Evolutionary conservation across 1,140 invertebrate genomes (phyloP).

Genomic region (Riptortus pedestris): DNA sequence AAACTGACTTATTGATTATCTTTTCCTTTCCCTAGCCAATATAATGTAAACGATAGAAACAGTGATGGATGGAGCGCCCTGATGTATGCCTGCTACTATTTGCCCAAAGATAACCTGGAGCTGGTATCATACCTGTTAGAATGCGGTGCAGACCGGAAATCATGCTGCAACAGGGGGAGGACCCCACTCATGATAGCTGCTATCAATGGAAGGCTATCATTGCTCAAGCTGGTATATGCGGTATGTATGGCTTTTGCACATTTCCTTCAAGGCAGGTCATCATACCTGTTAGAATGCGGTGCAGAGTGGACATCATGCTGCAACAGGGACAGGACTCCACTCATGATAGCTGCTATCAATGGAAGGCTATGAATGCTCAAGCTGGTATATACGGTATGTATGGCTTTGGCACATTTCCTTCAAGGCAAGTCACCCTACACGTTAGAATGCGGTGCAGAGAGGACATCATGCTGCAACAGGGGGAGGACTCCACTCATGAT

Average conservation of each 20-base stretch:
- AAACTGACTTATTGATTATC: too few relatives aligned
- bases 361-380: too few relatives aligned
- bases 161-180: background rate
- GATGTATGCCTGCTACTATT: slow-evolving; percentile 26
- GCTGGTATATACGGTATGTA: too few relatives aligned
- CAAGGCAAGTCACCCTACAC: slow-evolving; percentile 1
- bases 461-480: background rate
- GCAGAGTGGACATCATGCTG: background rate
- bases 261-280: too few relatives aligned
- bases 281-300: background rate
- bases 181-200: slow-evolving; percentile 18
- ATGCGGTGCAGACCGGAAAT: background rate
- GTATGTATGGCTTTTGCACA: too few relatives aligned
- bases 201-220: slow-evolving; percentile 8
- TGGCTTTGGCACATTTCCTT: too few relatives aligned
- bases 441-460: background rate
- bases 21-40: too few relatives aligned
- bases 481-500: slow-evolving; percentile 13
- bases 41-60: slow-evolving; percentile 21
- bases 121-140: slow-evolving; percentile 9
- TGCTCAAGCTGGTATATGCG: too few relatives aligned
- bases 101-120: background rate
- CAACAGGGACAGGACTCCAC: background rate
- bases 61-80: slow-evolving; percentile 22
- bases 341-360: slow-evolving; percentile 17